Conservation (phyloP, 2,888 invertebrate genomes). For the Erpobdella octoculata region DNA sequence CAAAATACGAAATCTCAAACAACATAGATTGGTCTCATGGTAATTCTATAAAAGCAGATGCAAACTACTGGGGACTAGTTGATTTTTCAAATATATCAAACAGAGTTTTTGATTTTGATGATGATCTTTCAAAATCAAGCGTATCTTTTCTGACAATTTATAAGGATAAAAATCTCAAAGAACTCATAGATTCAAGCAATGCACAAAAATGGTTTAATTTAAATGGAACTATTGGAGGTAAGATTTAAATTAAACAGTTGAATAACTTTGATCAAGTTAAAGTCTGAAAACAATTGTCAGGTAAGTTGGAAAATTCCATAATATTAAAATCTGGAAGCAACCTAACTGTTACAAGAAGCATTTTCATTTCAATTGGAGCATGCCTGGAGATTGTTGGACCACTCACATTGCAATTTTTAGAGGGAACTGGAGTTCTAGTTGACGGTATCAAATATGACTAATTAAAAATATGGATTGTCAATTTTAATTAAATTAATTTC, state of each 20-base stretch:
- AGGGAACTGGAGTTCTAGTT: neutral
- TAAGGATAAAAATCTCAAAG: neutral
- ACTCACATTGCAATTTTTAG: neutral
- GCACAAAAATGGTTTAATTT: neutral
- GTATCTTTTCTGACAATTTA: neutral
- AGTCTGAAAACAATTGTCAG: neutral
- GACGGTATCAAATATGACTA: slow-evolving; percentile 5
- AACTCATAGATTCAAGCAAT: neutral
- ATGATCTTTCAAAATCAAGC: neutral
- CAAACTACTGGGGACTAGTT: slow-evolving; percentile 22
- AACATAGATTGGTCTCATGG: neutral
- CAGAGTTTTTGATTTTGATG: slow-evolving; percentile 21
- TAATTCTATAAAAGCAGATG: slow-evolving; percentile 4
- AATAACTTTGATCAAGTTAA: neutral
- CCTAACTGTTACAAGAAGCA: slow-evolving; percentile 8
- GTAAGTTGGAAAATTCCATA: neutral
- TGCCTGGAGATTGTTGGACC: neutral
- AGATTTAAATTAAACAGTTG: neutral
- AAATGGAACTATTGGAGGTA: slow-evolving; percentile 9
- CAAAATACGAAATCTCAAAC: slow-evolving; percentile 20
- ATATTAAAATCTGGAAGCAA: neutral
- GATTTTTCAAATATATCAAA: neutral
- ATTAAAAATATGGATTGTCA: no score
- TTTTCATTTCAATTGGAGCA: neutral
- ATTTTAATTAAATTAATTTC: no score